phyloP scores from a whole-genome alignment of 1,140 invertebrate genomes.

The Lethocerus indicus region DNA sequence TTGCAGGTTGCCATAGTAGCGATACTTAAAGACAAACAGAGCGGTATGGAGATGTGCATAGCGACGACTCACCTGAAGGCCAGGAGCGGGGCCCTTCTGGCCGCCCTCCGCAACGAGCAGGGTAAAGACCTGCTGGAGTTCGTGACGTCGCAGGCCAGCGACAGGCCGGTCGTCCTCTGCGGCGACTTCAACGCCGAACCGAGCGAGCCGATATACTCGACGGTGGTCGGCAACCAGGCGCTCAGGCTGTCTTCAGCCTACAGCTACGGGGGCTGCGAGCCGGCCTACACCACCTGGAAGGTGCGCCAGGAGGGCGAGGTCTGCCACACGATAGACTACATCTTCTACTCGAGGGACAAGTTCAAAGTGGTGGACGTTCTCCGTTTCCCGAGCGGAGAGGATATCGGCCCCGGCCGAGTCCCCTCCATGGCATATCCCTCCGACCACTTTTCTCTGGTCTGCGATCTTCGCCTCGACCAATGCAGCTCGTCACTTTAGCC shows the following conservation, averaged over 20 bases:
- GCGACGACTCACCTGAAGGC: slow-evolving; percentile 65
- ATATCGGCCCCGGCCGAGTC: slow-evolving; percentile 46
- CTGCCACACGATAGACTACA: slow-evolving; percentile 63
- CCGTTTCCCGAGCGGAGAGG: slow-evolving; percentile 41
- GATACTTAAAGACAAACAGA: slow-evolving; percentile 32
- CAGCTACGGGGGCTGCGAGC: slow-evolving; percentile 29
- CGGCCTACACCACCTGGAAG: slow-evolving; percentile 64
- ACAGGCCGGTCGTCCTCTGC: slow-evolving; percentile 42
- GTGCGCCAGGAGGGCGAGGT: slow-evolving; percentile 50
- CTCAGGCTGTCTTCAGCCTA: slow-evolving; percentile 29
- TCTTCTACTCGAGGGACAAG: slow-evolving; percentile 43
- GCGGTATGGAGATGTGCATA: slow-evolving; percentile 41
- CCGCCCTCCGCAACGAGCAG: slow-evolving; percentile 53
- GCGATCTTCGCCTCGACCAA: slow-evolving; percentile 33
- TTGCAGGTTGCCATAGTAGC: slow-evolving; percentile 42
- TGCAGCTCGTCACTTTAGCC: too few relatives aligned
- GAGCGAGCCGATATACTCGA: slow-evolving; percentile 47
- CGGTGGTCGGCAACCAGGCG: slow-evolving; percentile 29
- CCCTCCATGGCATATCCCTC: slow-evolving; percentile 56
- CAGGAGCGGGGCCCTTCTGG: slow-evolving; percentile 44
- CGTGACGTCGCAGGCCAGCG: slow-evolving; percentile 29
- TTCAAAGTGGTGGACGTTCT: slow-evolving; percentile 40
- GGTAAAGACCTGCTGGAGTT: slow-evolving; percentile 51
- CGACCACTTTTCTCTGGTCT: slow-evolving; percentile 61
- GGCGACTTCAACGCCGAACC: slow-evolving; percentile 71